Evolutionary conservation across 2,888 invertebrate genomes (phyloP).

Genomic region (Xylota segnis): DNA sequence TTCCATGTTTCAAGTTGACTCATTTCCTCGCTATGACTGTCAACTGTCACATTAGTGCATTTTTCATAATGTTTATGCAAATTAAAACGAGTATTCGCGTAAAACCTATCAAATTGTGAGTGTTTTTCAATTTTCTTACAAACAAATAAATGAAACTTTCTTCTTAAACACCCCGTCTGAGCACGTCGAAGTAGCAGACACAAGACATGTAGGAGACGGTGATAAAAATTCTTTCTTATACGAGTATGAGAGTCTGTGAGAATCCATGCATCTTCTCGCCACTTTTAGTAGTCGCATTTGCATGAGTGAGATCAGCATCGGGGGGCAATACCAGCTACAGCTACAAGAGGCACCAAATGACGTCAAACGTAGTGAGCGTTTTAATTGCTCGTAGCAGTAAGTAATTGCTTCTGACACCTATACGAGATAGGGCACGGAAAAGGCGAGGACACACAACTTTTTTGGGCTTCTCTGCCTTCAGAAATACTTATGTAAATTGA

Average conservation of each 20-base stretch:
- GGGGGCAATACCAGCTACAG: conserved; percentile 17
- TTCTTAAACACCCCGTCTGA: conserved; percentile 4
- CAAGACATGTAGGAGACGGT: conserved; percentile 11
- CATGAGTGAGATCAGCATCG: conserved; percentile 61
- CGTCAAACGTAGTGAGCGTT: conserved; percentile 64
- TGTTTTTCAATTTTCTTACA: conserved; percentile 7
- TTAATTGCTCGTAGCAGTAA: conserved; percentile 62
- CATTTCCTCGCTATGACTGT: not conserved
- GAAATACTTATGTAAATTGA: conserved; percentile 21
- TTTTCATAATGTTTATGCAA: not conserved
- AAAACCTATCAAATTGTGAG: not conserved
- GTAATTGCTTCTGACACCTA: conserved; percentile 65
- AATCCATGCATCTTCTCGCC: conserved; percentile 41
- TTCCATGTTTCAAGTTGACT: conserved; percentile 1
- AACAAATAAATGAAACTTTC: not conserved
- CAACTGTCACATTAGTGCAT: not conserved
- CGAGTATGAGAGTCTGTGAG: conserved; percentile 4
- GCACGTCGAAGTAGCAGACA: not conserved
- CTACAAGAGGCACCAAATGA: conserved; percentile 41
- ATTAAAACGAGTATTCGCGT: not conserved
- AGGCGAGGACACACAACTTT: conserved; percentile 27
- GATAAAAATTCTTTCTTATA: conserved; percentile 17
- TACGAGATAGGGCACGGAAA: not conserved
- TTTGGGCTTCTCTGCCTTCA: conserved; percentile 7
- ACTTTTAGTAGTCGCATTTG: conserved; percentile 36